A percentile compares a stretch with the other conserved stretches of the same genome.
Evolutionary conservation across 2,797 vertebrate species (phyloP).

Genomic region (Macropodus opercularis): DNA sequence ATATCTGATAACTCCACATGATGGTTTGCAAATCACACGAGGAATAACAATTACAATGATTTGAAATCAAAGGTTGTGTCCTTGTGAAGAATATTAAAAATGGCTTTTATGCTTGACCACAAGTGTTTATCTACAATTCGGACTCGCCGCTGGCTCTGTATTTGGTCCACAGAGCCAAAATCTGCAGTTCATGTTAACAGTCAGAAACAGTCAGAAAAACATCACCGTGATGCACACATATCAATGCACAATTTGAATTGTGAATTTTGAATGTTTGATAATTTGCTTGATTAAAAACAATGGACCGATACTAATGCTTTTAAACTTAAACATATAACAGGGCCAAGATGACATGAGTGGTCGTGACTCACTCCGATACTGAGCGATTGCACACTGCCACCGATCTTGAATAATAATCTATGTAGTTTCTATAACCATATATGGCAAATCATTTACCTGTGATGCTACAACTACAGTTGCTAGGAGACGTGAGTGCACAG

Average conservation of each 20-base stretch:
- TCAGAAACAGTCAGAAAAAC: constrained; percentile 8
- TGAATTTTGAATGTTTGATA: too few species aligned
- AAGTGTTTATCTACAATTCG: neutral
- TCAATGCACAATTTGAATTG: too few species aligned
- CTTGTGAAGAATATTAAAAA: constrained; percentile 12
- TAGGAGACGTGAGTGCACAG: constrained; percentile 10
- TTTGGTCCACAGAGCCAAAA: constrained; percentile 18
- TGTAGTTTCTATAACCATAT: constrained; percentile 10
- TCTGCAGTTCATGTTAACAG: constrained; percentile 27
- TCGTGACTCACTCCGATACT: too few species aligned
- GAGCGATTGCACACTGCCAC: neutral
- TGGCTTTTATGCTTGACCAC: neutral
- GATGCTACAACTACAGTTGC: constrained; percentile 6
- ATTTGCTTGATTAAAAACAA: too few species aligned
- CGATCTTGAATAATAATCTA: neutral
- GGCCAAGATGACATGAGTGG: too few species aligned
- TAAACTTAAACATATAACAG: too few species aligned
- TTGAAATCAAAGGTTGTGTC: constrained; percentile 32
- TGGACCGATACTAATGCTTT: too few species aligned
- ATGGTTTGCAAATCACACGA: constrained; percentile 33
- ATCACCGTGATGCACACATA: too few species aligned
- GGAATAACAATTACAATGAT: constrained; percentile 13
- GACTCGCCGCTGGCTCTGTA: constrained; percentile 5
- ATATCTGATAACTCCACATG: constrained; percentile 50
- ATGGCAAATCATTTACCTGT: constrained; percentile 3